Evolutionary conservation across 2,888 invertebrate genomes (phyloP).

Genomic region (Euzetes globulus): DNA sequence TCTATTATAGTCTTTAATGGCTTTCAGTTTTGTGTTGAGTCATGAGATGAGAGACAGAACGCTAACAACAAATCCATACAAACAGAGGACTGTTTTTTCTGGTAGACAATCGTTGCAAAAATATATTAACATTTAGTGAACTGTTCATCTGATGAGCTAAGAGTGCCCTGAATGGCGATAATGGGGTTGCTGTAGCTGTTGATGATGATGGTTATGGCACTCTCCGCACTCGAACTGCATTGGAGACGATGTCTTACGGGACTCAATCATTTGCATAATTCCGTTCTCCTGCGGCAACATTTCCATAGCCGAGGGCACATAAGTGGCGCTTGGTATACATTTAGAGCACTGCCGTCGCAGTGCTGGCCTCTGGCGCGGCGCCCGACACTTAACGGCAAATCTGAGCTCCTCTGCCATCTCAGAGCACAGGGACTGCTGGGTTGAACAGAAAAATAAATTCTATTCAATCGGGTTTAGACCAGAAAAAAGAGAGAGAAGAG

Average conservation of each 20-base stretch:
- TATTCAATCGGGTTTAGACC: background rate
- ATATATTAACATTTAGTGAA: conserved; percentile 11
- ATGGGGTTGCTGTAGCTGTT: background rate
- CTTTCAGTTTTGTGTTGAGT: background rate
- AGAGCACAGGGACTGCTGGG: conserved; percentile 74
- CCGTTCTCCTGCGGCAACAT: conserved; percentile 54
- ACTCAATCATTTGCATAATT: conserved; percentile 59
- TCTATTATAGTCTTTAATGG: background rate
- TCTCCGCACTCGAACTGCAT: conserved; percentile 36
- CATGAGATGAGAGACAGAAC: background rate
- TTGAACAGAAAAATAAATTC: conserved; percentile 39
- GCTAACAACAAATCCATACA: background rate
- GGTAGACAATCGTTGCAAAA: background rate
- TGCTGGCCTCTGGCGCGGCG: conserved; percentile 68
- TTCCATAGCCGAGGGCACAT: conserved; percentile 34
- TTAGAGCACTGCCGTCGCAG: conserved; percentile 66
- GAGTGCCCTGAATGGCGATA: conserved; percentile 4
- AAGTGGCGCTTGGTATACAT: conserved; percentile 48
- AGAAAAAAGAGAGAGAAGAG: no score
- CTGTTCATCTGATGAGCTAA: background rate
- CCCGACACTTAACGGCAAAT: conserved; percentile 75
- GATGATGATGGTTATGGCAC: conserved; percentile 1
- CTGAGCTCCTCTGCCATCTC: conserved; percentile 89
- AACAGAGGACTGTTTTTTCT: background rate
- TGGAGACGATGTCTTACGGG: conserved; percentile 53